Evolutionary conservation across 2,113 vertebrate species (phyloP).

Genomic region (Gymnogyps californianus): DNA sequence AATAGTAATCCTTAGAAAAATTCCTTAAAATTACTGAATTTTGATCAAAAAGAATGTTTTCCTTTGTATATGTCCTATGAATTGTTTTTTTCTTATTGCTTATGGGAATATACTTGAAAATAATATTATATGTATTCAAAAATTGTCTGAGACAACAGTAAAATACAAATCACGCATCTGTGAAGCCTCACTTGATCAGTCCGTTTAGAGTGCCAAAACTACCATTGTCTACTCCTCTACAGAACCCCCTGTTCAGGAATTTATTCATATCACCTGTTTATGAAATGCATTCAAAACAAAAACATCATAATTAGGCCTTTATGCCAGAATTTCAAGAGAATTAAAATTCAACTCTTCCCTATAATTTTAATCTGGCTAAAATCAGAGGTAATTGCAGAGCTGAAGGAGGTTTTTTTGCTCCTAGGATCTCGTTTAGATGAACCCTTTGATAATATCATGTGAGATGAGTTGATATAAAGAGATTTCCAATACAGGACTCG

Average conservation of each 20-base stretch:
- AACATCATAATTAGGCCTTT: conserved; percentile 22
- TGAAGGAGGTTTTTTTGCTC: not conserved
- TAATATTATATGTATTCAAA: not conserved
- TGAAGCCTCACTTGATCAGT: not conserved
- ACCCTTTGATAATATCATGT: not conserved
- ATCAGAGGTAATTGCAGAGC: conserved; percentile 26
- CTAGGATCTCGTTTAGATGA: not conserved
- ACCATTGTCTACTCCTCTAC: not conserved
- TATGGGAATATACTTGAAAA: not conserved
- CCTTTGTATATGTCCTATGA: not conserved
- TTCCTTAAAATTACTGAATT: not conserved
- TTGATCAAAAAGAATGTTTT: conserved; percentile 25
- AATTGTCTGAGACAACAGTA: not conserved
- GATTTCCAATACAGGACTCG: not conserved
- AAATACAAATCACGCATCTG: not conserved
- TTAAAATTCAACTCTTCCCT: conserved; percentile 20
- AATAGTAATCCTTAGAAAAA: not conserved
- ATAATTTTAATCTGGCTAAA: conserved; percentile 49
- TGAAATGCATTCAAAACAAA: conserved; percentile 8
- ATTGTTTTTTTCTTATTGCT: not conserved
- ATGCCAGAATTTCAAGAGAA: conserved; percentile 15
- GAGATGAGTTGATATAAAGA: not conserved
- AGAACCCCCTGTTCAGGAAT: not conserved
- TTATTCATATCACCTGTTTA: conserved; percentile 42
- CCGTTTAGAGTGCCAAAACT: not conserved